phyloP scores from a whole-genome alignment of 2,113 vertebrate genomes.

The Rhea pennata region DNA sequence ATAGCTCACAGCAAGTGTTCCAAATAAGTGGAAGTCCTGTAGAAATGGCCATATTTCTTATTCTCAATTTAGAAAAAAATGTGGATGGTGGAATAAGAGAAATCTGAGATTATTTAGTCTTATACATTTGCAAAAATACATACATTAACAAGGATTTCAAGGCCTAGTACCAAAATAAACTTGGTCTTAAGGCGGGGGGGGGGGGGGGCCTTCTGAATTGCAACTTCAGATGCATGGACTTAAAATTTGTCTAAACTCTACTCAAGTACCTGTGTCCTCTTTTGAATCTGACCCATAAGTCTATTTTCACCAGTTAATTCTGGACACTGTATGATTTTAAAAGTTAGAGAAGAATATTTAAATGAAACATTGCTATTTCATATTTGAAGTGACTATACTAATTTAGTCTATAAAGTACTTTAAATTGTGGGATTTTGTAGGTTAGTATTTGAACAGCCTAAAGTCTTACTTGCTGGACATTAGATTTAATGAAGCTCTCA shows the following conservation, averaged over 20 bases:
- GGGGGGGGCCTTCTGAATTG: neutral
- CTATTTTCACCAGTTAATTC: neutral
- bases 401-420: neutral
- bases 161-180: neutral
- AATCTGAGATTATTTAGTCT: neutral
- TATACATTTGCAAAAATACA: neutral
- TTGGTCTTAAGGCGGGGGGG: too few relatives aligned
- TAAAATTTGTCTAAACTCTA: neutral
- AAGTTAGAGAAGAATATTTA: neutral
- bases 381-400: neutral
- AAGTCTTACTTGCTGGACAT: constrained; percentile 43
- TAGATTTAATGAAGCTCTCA: constrained; percentile 72
- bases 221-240: neutral
- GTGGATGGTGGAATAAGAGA: neutral
- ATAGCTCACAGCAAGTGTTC: neutral
- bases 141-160: neutral
- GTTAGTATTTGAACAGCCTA: constrained; percentile 52
- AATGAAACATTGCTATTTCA: neutral
- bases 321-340: neutral
- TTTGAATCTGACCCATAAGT: neutral
- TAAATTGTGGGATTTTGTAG: neutral
- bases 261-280: fast-evolving
- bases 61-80: neutral
- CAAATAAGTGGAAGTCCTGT: neutral
- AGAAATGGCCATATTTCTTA: neutral